Conservation (phyloP, 2,888 invertebrate species). For the Cephus rjabovi region DNA sequence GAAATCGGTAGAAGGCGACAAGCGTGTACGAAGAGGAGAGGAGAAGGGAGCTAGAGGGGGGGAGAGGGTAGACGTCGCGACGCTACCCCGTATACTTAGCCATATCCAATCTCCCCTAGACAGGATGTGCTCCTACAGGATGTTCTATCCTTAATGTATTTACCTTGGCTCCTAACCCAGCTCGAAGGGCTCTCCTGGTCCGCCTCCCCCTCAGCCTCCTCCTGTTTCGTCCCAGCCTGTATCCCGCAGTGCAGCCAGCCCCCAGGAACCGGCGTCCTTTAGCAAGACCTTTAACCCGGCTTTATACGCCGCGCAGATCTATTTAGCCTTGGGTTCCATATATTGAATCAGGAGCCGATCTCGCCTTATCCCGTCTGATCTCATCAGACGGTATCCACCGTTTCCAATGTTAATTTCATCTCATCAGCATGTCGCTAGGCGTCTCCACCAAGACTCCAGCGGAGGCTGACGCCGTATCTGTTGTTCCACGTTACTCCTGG, state of each 20-base stretch:
- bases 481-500: not conserved
- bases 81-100: constrained; percentile 29
- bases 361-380: constrained; percentile 8
- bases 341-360: constrained; percentile 23
- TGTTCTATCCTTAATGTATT: constrained; percentile 63
- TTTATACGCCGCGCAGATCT: constrained; percentile 34
- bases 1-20: not conserved
- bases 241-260: not conserved
- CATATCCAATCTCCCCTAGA: constrained; percentile 43
- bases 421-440: constrained; percentile 40
- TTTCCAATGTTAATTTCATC: constrained; percentile 37
- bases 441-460: constrained; percentile 33
- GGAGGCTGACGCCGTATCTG: constrained; percentile 7
- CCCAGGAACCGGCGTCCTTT: constrained; percentile 11
- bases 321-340: constrained; percentile 30
- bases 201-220: constrained; percentile 5
- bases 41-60: not conserved
- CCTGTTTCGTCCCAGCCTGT: constrained; percentile 12
- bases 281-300: constrained; percentile 19
- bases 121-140: constrained; percentile 57
- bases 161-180: constrained; percentile 60
- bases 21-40: not conserved
- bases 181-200: constrained; percentile 34
- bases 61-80: constrained; percentile 1
- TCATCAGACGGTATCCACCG: constrained; percentile 15